phyloP scores from a whole-genome alignment of 2,888 invertebrate genomes.

The Cybosia mesomella region DNA sequence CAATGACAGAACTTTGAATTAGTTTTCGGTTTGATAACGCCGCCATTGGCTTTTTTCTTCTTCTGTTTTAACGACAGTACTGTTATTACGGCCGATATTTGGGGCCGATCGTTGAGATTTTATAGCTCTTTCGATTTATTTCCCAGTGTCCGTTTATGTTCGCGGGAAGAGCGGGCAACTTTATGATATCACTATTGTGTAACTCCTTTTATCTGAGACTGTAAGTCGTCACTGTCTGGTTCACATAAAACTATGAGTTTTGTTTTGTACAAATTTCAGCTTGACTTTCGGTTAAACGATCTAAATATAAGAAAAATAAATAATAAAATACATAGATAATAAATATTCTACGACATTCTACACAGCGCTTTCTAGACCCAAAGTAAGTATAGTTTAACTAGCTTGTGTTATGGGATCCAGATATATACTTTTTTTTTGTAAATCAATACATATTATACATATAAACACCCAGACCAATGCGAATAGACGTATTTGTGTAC shows the following conservation, averaged over 20 bases:
- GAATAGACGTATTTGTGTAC: no score
- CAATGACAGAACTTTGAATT: constrained; percentile 83
- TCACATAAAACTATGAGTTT: constrained; percentile 42
- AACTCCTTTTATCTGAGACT: constrained; percentile 51
- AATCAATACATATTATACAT: no score
- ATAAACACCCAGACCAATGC: no score
- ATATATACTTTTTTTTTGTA: no score
- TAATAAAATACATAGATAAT: no score
- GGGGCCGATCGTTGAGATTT: constrained; percentile 64
- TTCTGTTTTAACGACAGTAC: constrained; percentile 67
- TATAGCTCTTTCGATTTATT: constrained; percentile 64
- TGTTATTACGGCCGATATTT: constrained; percentile 70
- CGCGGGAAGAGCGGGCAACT: constrained; percentile 42
- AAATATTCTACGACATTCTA: no score
- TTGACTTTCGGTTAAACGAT: neutral
- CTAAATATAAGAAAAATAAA: no score
- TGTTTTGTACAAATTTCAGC: constrained; percentile 27
- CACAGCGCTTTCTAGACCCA: no score
- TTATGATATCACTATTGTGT: constrained; percentile 56
- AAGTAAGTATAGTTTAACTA: no score
- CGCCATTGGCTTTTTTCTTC: constrained; percentile 62
- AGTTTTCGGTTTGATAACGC: constrained; percentile 81
- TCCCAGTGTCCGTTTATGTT: constrained; percentile 57
- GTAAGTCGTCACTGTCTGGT: constrained; percentile 35
- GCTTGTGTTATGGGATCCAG: no score